A percentile compares a stretch with the other conserved stretches of the same genome.
These are phyloP conservation scores for Notothenia coriiceps DNA, from an alignment of 2,113 vertebrate species.

Conservation along the genomic window DNA sequence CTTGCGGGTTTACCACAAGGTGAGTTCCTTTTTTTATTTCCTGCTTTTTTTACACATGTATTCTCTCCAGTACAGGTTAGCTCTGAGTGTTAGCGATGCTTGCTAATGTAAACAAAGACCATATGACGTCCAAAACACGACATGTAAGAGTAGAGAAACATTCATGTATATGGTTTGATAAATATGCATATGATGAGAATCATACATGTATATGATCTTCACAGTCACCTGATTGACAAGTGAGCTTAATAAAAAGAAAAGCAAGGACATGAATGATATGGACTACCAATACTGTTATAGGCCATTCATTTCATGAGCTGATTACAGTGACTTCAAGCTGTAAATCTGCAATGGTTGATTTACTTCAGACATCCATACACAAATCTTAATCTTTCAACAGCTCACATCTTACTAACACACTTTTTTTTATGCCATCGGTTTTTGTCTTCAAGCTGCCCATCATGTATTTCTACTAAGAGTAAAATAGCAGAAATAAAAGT, in stretches of 20 bases:
- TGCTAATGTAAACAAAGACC: too few species aligned
- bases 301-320: neutral
- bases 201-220: neutral
- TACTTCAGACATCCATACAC: neutral
- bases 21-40: too few species aligned
- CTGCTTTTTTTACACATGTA: too few species aligned
- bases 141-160: neutral
- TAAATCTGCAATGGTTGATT: neutral
- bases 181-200: neutral
- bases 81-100: too few species aligned
- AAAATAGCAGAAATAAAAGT: slow-evolving; percentile 26
- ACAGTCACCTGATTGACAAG: neutral
- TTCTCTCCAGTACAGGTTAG: too few species aligned
- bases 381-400: neutral
- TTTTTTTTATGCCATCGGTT: neutral
- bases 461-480: neutral
- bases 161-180: neutral
- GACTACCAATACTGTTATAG: neutral
- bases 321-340: neutral
- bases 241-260: neutral
- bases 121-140: neutral
- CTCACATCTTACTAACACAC: neutral
- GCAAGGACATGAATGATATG: neutral
- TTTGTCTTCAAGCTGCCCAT: neutral
- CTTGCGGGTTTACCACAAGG: too few species aligned